Evolutionary conservation across 2,888 invertebrate genomes (phyloP), one percentile per base, ranked within the genome.

Genomic region (Vesta saturnalis): DNA sequence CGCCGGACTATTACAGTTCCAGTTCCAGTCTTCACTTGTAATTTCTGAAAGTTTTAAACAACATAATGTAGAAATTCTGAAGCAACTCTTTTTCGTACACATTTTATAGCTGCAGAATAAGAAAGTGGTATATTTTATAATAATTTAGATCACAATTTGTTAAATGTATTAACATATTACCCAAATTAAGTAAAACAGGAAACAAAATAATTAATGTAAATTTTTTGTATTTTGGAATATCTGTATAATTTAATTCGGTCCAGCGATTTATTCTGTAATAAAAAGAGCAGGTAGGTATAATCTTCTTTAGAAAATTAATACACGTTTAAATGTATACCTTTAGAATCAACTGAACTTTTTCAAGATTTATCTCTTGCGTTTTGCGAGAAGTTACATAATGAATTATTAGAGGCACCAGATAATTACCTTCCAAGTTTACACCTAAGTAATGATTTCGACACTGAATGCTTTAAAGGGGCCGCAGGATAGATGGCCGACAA

Each of bases 391-490:
- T 66, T 56, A 58, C 75, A 77, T 80, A 82, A 83, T 84, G 82
- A 84, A 82, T 84, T 83, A 84, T 82, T 77, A 78, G 73, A 75
- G 8, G 39, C 39, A 39, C 39, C 39, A 39, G 78, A 83, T 84
- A 84, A 85, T 84, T 83, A 82, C 83, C 83, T 84, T 82, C 83
- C 82, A 82, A 84, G 83, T 84, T 84, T 84, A 83, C 84, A 84
- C 83, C 83, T 85, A 84, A 84, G 83, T 85, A 85, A 85, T 85
- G 84, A 84, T 85, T 85, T 85, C 85, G 84, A 85, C 85, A 84
- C 85, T 83, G 83, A 83, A 84, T 80, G 82, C 80, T 83, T 52
- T 82, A 83, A 85, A 83, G 82, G 80, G 79, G 75, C 82, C 82
- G 82, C 80, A 75, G 72, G 76, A 79, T 77, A 76, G 79, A 79